Conservation (phyloP, 2,888 invertebrate genomes). For the Melinopterus prodromus region DNA sequence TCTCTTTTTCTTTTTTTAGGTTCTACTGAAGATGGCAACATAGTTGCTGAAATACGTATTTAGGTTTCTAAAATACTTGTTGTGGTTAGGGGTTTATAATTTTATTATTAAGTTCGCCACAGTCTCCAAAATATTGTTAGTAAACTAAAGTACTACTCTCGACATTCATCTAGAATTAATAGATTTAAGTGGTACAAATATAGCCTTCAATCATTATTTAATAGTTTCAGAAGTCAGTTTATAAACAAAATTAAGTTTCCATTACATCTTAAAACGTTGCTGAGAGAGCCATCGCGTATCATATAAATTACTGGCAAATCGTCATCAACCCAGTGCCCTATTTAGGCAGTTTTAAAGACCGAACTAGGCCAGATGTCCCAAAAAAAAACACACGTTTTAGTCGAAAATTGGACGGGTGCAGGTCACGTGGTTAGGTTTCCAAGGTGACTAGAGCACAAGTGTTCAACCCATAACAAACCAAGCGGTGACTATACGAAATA, state of each 20-base stretch:
- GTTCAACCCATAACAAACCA: not conserved
- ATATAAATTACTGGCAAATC: not conserved
- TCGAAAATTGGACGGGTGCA: not conserved
- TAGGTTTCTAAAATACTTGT: too few species aligned
- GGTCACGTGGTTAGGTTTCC: not conserved
- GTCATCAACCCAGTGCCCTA: not conserved
- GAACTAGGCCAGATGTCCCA: not conserved
- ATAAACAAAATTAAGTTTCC: not conserved
- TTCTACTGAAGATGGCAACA: too few species aligned
- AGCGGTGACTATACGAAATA: conserved; percentile 18
- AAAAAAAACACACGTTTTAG: not conserved
- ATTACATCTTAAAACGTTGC: not conserved
- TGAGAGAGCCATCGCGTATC: not conserved
- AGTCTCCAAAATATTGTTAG: too few species aligned
- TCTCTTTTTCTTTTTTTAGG: too few species aligned
- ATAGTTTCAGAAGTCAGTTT: too few species aligned
- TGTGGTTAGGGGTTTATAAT: too few species aligned
- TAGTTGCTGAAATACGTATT: too few species aligned
- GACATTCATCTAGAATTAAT: too few species aligned
- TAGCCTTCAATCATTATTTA: too few species aligned
- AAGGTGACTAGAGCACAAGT: not conserved
- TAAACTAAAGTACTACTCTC: too few species aligned
- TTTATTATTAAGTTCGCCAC: too few species aligned
- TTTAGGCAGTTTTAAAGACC: not conserved
- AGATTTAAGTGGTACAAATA: too few species aligned